phyloP scores from a whole-genome alignment of 1,140 invertebrate genomes.

The Drosophila orosa region DNA sequence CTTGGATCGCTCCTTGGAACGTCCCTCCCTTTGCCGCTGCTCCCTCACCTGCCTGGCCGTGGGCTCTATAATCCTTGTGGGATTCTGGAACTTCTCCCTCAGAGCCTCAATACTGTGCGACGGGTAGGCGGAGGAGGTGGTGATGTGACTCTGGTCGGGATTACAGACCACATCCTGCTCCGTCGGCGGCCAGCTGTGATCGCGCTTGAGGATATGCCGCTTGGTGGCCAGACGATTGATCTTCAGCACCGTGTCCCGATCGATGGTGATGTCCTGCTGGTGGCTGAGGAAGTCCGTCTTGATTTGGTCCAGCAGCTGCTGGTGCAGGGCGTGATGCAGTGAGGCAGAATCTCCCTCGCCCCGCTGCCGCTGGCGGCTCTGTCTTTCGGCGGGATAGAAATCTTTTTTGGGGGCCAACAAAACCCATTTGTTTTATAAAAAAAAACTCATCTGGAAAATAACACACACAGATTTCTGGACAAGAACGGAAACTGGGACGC shows the following conservation, averaged over 20 bases:
- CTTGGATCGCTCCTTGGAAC: constrained; percentile 3
- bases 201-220: constrained; percentile 65
- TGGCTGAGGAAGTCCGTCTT: constrained; percentile 74
- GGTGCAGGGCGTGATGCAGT: constrained; percentile 63
- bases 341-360: constrained; percentile 26
- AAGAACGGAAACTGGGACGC: constrained; percentile 19
- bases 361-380: constrained; percentile 67
- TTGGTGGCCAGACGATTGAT: constrained; percentile 78
- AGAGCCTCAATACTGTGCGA: constrained; percentile 66
- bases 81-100: constrained; percentile 77
- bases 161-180: constrained; percentile 17
- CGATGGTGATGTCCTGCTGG: constrained; percentile 75
- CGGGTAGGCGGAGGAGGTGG: constrained; percentile 37
- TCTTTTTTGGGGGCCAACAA: constrained; percentile 35
- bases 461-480: constrained; percentile 11
- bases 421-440: not conserved
- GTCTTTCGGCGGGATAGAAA: constrained; percentile 44
- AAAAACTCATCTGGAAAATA: constrained; percentile 9
- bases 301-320: constrained; percentile 77
- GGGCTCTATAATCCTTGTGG: constrained; percentile 66
- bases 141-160: constrained; percentile 5
- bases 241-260: constrained; percentile 79
- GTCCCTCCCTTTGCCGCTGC: constrained; percentile 23
- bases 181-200: constrained; percentile 80
- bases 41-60: constrained; percentile 44